Base-by-base conservation (phyloP, 92 coral and sea anemone species). In the Actinostola sp. region DNA sequence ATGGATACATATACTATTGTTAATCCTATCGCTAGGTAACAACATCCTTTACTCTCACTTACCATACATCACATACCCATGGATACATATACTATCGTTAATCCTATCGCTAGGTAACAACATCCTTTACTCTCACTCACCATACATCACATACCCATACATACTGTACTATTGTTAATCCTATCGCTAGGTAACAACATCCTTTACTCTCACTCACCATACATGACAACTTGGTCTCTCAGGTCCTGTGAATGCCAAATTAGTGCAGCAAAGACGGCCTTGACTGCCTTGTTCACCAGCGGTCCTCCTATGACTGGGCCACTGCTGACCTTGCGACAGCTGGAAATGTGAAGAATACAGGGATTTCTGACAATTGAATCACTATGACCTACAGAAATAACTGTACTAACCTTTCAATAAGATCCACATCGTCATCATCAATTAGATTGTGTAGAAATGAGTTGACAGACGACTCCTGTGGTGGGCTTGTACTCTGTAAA, bases 211-310 rank as follows among this genome's bases (percentile, higher is more conserved):
- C 13, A n/a, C 94, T 73, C 67, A 94, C 98, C 92, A 76, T 78
- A 94, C 58, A 94, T 66, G 20, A 79, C 84, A 26, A 94, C 76
- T 55, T 94, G 97, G 76, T 94, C 98, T 58, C 98, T 81, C 12
- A 94, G 77, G 54, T 92, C 93, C 53, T 94, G 98, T 3, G 98
- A 94, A 76, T 94, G 98, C 98, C 98, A 94, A 44, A 94, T 69
- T 2, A 94, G 86, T 41, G 98, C 97, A 35, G 97, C 95, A 42
- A 94, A 94, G 10, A 92, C 97, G 34, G 92, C 82, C 34, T 80
- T 72, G 3, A 94, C 68, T 38, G 98, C 98, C 61, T 86, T 81
- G 79, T 94, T 95, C 33, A 94, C 98, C 29, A 67, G 77, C 27
- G 81, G 88, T 59, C 97, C 97, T 29, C 98, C 98, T 52, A 94